Percentiles rank a stretch among this genome's conserved stretches.
phyloP scores from a whole-genome alignment of 2,113 vertebrate genomes.

The Rissa tridactyla region DNA sequence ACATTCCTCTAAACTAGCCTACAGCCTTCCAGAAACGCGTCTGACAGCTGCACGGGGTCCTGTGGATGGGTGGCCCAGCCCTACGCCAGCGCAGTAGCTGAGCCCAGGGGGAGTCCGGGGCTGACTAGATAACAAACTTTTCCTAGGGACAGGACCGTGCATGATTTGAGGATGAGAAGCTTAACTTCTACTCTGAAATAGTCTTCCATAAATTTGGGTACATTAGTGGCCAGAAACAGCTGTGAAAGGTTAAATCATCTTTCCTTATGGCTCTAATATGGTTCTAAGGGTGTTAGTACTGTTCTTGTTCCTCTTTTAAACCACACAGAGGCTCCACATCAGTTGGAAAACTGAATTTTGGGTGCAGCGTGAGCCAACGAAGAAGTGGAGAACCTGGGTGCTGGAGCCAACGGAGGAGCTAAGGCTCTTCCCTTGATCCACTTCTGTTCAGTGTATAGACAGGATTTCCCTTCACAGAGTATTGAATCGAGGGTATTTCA shows the following conservation, averaged over 20 bases:
- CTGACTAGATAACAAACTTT: neutral
- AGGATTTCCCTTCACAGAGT: neutral
- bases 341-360: neutral
- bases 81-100: neutral
- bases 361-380: neutral
- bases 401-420: neutral
- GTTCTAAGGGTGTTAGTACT: neutral
- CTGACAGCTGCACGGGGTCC: neutral
- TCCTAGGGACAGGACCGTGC: neutral
- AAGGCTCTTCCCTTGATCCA: neutral
- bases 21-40: rapidly evolving
- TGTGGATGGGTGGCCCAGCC: neutral
- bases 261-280: neutral
- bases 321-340: neutral
- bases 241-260: neutral
- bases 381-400: neutral
- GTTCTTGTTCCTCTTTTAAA: neutral
- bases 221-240: neutral
- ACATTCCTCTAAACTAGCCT: neutral
- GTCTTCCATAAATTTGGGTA: neutral
- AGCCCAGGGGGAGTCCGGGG: neutral
- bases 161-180: neutral
- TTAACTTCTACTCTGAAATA: neutral
- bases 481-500: neutral
- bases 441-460: neutral